Evolutionary conservation across 1,140 invertebrate genomes (phyloP), one percentile per base, ranked within the genome.

Genomic region (Sesamia nonagrioides): DNA sequence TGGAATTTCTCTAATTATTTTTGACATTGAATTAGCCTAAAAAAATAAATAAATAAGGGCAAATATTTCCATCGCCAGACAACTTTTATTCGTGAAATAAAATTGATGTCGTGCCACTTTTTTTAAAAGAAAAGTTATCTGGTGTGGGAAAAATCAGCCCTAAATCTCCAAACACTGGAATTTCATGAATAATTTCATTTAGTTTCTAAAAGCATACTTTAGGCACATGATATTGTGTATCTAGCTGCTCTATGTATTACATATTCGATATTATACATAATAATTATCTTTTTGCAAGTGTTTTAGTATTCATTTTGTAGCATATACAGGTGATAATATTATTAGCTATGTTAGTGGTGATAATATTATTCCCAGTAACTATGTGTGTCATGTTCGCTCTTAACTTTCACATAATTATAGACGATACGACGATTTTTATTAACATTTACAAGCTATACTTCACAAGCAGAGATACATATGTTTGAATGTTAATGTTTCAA

Each of bases 131-230:
- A 27, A 27, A 27, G 27, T 27, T n/a, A n/a, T 27, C 27, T 27
- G 27, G 27, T 27, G 27, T 1, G 1, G 27, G 27, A 27, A 27
- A 27, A 27, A 27, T 27, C 27, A 27, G 27, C 27, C 27, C 27
- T 27, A 27, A 73, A 73, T 58, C 50, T 58, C 52, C 18, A 27
- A 73, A 27, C 52, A 42, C 48, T 79, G 77, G 61, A 78, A 81
- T 81, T 78, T 69, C 58, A 77, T 71, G 18, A 73, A 61, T 77
- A 73, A 74, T 60, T 80, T 77, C 73, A 77, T 81, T 40, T 54
- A 40, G 42, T 50, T n/a, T 50, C 9, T 50, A 50, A 50, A 50
- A 50, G 13, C 21, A 78, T 7, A 71, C 1, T 50, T 69, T 69
- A 69, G 66, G 66, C 66, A 69, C 66, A 69, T 69, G 33, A 15